Base-by-base conservation (phyloP, 2,113 vertebrate genomes). In the Clupea harengus region DNA sequence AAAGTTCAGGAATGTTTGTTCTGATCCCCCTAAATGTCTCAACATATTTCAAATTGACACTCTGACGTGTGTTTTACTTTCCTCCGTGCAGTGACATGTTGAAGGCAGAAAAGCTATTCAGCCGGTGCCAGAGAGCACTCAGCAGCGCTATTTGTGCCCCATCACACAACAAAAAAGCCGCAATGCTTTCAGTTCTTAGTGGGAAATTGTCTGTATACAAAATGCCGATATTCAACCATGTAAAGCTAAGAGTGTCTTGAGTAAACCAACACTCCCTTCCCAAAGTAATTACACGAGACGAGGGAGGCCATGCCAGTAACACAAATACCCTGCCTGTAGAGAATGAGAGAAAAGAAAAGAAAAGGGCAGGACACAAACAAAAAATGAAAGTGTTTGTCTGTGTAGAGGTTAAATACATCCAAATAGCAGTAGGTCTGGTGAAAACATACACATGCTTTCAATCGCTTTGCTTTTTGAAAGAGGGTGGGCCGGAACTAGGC, bases 21-120 rank as follows among this genome's bases (percentile, higher is more conserved):
- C 64, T 72, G 64, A 72, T 72, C 64, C 85, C 18, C 5, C 82
- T 49, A 87, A 88, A 87, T 81, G 50, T 85, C 85, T 25, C 32
- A 82, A 85, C 90, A 83, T 90, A 88, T 90, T 89, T 92, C 47
- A 86, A 85, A 91, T 86, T 86, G 86, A 86, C 81, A 81, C 4
- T 28, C 49, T 81, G 13, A 45, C 17, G 80, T 60, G 67, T 82
- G 47, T 85, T 87, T 45, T 87, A 9, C 87, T 90, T 45, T 85
- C 86, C 83, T 85, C 87, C 90, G 87, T 94, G 93, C 91, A 92
- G 83, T 83, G 89, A 89, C 93, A 88, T 90, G 93, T 90, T 90
- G 47, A 52, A 1, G 1, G 64, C 25, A 84, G 85, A 84, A 86
- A 83, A 88, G 88, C 82, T 64, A 91, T 92, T 94, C 88, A 92